Evolutionary conservation across 2,797 vertebrate genomes (phyloP), one percentile per base, ranked within the genome.

Genomic region (Psittacula derbiana): DNA sequence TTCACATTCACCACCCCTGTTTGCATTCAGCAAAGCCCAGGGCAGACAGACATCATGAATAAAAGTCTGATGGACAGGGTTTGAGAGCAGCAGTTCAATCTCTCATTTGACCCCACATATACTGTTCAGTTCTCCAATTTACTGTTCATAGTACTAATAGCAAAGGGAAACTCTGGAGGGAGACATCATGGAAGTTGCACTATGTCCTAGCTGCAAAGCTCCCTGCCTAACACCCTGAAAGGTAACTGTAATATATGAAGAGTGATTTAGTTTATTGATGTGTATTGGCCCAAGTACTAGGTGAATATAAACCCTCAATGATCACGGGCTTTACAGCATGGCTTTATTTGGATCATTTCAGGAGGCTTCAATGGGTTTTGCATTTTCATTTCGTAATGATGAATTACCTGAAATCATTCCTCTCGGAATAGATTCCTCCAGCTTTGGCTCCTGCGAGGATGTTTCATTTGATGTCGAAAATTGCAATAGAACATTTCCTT

Each of bases 391-490:
- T 94, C 76, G 71, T 96, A 69, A 89, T 92, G 92, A 95, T 87
- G 87, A 96, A 96, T 89, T 96, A 95, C 92, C 91, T 90, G 86
- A 89, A 97, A 88, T 96, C 90, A 60, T 80, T 81, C 71, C 71
- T 72, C 49, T 72, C 66, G 18, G 57, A 96, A 75, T 38, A 95
- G 81, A 93, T 75, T 80, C 90, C 74, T 90, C 41, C 72, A 79
- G 86, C 92, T 94, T 61, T 62, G 74, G 72, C 40, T 93, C 69
- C 89, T 90, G 58, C 72, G 74, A 95, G 49, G 86, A 93, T 72
- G 80, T 93, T 96, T 97, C 95, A 94, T 97, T 97, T 95, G 94
- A 62, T 97, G 76, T 90, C 93, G 92, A 90, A 96, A 96, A 97
- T 85, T 91, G 94, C 82, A 89, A 60, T 55, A 92, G 95, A 87